phyloP scores from a whole-genome alignment of 2,888 invertebrate species.

The Toxonevra muliebris region DNA sequence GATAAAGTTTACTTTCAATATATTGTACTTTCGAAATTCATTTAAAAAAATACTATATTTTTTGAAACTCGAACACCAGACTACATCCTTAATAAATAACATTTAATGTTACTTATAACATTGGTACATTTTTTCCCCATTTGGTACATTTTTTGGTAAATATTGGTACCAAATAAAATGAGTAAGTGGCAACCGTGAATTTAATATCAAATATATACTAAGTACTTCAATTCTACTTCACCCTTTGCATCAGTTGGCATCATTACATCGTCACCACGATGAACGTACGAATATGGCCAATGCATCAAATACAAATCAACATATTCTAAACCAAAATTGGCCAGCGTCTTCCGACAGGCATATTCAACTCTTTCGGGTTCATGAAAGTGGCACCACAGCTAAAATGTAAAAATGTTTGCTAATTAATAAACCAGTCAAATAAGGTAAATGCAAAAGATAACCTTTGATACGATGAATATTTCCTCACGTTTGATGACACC shows the following conservation, averaged over 20 bases:
- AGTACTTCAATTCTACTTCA: slow-evolving; percentile 61
- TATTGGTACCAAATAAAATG: too few species aligned
- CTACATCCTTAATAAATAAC: too few species aligned
- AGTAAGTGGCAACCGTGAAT: too few species aligned
- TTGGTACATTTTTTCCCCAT: too few species aligned
- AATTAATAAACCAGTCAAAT: not conserved
- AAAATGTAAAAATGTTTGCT: not conserved
- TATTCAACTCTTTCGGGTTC: slow-evolving; percentile 78
- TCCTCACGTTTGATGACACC: slow-evolving; percentile 65
- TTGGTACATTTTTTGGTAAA: too few species aligned
- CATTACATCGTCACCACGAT: slow-evolving; percentile 67
- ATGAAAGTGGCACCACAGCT: slow-evolving; percentile 91
- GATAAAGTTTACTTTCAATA: too few species aligned
- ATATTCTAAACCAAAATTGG: slow-evolving; percentile 74
- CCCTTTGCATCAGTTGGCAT: slow-evolving; percentile 73
- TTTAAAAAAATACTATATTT: too few species aligned
- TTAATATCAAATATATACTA: too few species aligned
- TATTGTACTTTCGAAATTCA: too few species aligned
- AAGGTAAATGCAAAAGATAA: slow-evolving; percentile 33
- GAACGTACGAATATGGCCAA: slow-evolving; percentile 62
- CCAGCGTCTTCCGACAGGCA: slow-evolving; percentile 73
- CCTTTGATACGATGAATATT: slow-evolving; percentile 61
- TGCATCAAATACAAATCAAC: slow-evolving; percentile 63
- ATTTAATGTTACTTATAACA: too few species aligned
- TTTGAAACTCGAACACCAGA: too few species aligned